phyloP scores from a whole-genome alignment of 2,797 vertebrate genomes.

The Scarus forsteni region DNA sequence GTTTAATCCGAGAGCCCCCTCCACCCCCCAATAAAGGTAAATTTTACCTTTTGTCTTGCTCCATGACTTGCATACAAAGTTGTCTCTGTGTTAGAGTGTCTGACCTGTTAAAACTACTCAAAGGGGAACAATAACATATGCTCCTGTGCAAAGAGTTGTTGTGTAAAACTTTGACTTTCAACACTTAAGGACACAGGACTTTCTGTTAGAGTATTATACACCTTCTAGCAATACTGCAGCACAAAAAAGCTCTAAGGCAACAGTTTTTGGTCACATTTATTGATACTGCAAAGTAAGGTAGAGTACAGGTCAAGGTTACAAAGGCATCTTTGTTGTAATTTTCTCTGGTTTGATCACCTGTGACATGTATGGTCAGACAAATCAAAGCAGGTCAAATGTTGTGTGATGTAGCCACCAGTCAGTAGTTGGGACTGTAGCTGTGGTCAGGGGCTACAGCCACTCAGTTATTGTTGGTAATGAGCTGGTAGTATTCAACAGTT shows the following conservation, averaged over 20 bases:
- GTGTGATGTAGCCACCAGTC: no score
- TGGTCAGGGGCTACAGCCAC: no score
- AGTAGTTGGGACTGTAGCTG: no score
- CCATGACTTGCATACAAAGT: constrained; percentile 15
- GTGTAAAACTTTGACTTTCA: constrained; percentile 57
- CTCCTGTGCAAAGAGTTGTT: constrained; percentile 36
- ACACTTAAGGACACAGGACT: constrained; percentile 31
- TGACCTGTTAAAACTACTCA: constrained; percentile 19
- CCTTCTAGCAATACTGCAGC: constrained; percentile 29
- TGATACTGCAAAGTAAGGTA: no score
- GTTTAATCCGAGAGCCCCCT: neutral
- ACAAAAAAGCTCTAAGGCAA: neutral
- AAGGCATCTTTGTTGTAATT: no score
- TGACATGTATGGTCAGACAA: no score
- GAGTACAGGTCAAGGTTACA: no score
- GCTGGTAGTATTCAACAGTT: no score
- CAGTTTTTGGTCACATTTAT: neutral
- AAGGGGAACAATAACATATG: constrained; percentile 25
- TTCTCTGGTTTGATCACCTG: no score
- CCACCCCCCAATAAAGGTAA: neutral
- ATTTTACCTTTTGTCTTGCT: constrained; percentile 7
- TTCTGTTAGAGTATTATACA: constrained; percentile 15
- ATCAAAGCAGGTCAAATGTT: no score
- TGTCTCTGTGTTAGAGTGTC: neutral
- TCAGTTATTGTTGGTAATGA: no score